These are phyloP conservation scores for Aphelenchoides fujianensis DNA, from an alignment of 1,140 invertebrate genomes.

Conservation along the genomic window DNA sequence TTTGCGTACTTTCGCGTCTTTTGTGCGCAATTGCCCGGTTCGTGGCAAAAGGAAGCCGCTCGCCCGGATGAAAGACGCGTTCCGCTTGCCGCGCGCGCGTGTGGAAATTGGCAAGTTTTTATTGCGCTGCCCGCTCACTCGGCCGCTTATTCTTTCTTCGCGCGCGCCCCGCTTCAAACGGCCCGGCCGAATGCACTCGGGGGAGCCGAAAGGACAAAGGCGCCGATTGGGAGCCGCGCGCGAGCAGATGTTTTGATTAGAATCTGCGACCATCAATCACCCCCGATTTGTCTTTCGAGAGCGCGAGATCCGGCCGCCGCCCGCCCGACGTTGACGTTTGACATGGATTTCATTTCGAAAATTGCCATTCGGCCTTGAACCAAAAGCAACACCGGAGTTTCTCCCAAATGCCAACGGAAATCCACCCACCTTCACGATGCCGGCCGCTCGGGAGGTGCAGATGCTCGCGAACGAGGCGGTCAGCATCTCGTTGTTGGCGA, in stretches of 20 bases:
- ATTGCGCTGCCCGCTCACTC: too few species aligned
- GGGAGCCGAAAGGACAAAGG: background rate
- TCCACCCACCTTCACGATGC: constrained; percentile 50
- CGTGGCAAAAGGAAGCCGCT: too few species aligned
- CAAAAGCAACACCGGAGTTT: too few species aligned
- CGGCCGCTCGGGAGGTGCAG: constrained; percentile 55
- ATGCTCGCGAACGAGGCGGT: constrained; percentile 49
- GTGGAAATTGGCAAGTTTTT: background rate
- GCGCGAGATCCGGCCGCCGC: background rate
- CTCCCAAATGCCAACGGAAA: too few species aligned
- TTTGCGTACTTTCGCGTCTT: background rate
- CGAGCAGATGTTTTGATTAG: background rate
- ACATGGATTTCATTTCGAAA: background rate
- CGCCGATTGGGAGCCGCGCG: background rate
- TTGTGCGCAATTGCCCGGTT: too few species aligned
- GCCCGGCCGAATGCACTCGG: too few species aligned
- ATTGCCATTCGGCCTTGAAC: background rate
- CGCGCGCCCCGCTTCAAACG: too few species aligned
- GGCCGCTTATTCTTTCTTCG: too few species aligned
- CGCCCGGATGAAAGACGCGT: too few species aligned
- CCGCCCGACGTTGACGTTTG: background rate
- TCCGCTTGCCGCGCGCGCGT: too few species aligned
- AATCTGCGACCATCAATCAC: background rate
- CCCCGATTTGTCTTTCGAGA: background rate
- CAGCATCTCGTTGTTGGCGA: constrained; percentile 52